Percentiles rank a stretch among this genome's conserved stretches.
Conservation (phyloP, 2,113 vertebrate species). For the Polypterus senegalus region DNA sequence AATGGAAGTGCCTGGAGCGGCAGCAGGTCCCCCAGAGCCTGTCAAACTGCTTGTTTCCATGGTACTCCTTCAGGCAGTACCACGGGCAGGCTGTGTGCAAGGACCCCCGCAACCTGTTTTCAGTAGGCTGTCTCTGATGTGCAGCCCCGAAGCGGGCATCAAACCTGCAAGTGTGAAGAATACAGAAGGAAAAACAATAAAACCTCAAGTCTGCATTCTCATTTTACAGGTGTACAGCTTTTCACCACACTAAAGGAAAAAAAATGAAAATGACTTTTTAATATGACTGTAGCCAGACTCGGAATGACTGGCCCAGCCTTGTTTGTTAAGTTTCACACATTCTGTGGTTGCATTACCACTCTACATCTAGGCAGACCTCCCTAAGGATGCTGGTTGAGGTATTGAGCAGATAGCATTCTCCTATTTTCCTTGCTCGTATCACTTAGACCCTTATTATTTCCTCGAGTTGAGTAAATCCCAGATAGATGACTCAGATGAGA, state of each 20-base stretch:
- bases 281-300: slow-evolving; percentile 25
- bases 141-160: slow-evolving; percentile 52
- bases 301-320: background rate
- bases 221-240: slow-evolving; percentile 29
- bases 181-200: slow-evolving; percentile 12
- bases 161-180: slow-evolving; percentile 35
- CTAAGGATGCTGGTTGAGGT: background rate
- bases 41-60: slow-evolving; percentile 69
- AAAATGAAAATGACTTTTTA: slow-evolving; percentile 30
- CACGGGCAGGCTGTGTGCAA: slow-evolving; percentile 57
- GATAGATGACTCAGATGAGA: background rate
- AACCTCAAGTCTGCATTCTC: slow-evolving; percentile 17
- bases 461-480: background rate
- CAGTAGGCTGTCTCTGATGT: slow-evolving; percentile 56
- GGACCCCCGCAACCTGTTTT: slow-evolving; percentile 64
- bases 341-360: background rate
- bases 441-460: slow-evolving; percentile 1
- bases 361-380: background rate
- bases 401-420: background rate
- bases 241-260: slow-evolving; percentile 30
- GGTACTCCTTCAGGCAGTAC: slow-evolving; percentile 69
- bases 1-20: slow-evolving; percentile 59
- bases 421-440: background rate
- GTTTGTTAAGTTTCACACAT: background rate
- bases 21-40: slow-evolving; percentile 57